phyloP scores from a whole-genome alignment of 2,797 vertebrate species.

The Pterois miles region DNA sequence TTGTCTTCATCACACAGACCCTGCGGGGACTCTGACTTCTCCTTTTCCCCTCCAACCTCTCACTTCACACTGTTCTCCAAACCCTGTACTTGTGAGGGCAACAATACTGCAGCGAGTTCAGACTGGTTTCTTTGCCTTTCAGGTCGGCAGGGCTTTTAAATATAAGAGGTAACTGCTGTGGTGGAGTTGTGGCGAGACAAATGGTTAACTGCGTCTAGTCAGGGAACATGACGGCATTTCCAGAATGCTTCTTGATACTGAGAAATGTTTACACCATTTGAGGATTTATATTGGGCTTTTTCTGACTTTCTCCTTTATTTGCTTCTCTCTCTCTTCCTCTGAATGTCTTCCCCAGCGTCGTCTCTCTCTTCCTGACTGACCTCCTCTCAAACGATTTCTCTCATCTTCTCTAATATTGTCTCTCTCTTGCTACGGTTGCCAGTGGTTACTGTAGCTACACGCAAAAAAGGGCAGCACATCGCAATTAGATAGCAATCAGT shows the following conservation, averaged over 20 bases:
- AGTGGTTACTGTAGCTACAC: constrained; percentile 80
- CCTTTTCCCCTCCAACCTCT: constrained; percentile 47
- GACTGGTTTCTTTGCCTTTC: constrained; percentile 59
- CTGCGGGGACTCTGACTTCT: constrained; percentile 54
- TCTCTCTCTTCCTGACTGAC: constrained; percentile 46
- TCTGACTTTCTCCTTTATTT: constrained; percentile 61
- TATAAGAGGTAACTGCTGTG: constrained; percentile 52
- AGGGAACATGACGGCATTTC: constrained; percentile 26
- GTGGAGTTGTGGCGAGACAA: constrained; percentile 48
- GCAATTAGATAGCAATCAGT: constrained; percentile 87
- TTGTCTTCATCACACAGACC: constrained; percentile 59
- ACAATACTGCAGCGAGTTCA: constrained; percentile 58
- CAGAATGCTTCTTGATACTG: neutral
- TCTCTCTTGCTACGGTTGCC: constrained; percentile 77
- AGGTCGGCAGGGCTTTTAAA: constrained; percentile 58
- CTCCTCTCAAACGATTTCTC: constrained; percentile 74
- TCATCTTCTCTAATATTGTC: constrained; percentile 74
- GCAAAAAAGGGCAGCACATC: constrained; percentile 75
- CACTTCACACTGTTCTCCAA: constrained; percentile 51
- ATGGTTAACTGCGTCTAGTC: constrained; percentile 47
- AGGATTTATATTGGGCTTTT: constrained; percentile 14
- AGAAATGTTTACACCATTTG: constrained; percentile 22
- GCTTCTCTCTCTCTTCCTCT: constrained; percentile 20
- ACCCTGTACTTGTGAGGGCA: constrained; percentile 63
- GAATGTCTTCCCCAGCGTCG: neutral